Evolutionary conservation across 2,797 vertebrate genomes (phyloP).

Genomic region (Sebastolobus altivelis): DNA sequence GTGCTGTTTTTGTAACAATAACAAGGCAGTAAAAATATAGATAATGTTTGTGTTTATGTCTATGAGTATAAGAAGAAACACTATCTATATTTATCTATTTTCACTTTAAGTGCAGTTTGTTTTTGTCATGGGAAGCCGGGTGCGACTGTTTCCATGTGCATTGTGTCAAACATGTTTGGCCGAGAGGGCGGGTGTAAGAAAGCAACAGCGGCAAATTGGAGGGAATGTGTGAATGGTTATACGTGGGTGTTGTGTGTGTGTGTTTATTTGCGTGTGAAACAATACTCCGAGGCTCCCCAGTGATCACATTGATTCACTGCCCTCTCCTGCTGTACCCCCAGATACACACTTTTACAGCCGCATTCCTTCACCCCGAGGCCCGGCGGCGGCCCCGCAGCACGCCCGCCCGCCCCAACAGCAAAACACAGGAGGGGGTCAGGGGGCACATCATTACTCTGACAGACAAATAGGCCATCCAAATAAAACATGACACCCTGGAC

Average conservation of each 20-base stretch:
- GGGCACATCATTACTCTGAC: constrained; percentile 66
- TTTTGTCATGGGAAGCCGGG: constrained; percentile 53
- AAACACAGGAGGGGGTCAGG: constrained; percentile 73
- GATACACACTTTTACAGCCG: constrained; percentile 61
- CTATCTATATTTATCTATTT: constrained; percentile 38
- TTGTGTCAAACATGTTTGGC: constrained; percentile 61
- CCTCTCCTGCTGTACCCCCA: constrained; percentile 69
- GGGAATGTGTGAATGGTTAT: constrained; percentile 63
- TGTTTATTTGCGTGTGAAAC: constrained; percentile 63
- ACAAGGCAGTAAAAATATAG: constrained; percentile 16
- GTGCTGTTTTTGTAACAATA: constrained; percentile 32
- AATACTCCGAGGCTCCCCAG: constrained; percentile 70
- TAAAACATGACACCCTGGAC: constrained; percentile 69
- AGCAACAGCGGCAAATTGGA: constrained; percentile 54
- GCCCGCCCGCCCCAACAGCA: constrained; percentile 61
- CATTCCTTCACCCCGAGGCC: constrained; percentile 75
- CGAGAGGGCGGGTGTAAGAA: constrained; percentile 76
- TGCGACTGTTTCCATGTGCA: constrained; percentile 54
- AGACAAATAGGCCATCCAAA: constrained; percentile 77
- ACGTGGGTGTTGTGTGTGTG: constrained; percentile 30
- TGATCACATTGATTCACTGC: constrained; percentile 79
- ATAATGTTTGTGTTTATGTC: constrained; percentile 55
- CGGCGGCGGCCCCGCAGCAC: constrained; percentile 51
- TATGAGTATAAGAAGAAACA: constrained; percentile 34
- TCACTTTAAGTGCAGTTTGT: constrained; percentile 26